Evolutionary conservation across 2,113 vertebrate species (phyloP).

Genomic region (Platycercus adscitus): DNA sequence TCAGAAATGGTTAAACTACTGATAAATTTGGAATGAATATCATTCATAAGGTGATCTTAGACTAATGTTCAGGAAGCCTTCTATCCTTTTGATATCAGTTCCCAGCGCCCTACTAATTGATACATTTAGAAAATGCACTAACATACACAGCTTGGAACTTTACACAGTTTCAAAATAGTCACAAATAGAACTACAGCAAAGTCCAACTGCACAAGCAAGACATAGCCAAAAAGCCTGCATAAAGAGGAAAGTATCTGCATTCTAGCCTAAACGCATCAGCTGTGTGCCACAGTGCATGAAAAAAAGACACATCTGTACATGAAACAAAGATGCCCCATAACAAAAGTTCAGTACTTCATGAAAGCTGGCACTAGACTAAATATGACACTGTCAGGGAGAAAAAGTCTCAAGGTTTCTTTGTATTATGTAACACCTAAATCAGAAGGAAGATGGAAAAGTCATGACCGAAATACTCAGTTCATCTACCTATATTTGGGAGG

Average conservation of each 20-base stretch:
- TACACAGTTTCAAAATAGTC: background rate
- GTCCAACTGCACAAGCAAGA: background rate
- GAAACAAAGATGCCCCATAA: background rate
- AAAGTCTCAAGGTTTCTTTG: background rate
- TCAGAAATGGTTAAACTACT: background rate
- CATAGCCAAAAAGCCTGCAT: background rate
- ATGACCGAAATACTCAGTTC: background rate
- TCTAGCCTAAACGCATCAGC: background rate
- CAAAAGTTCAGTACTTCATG: background rate
- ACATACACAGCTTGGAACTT: background rate
- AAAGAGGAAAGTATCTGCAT: background rate
- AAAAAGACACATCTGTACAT: background rate
- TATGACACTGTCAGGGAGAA: background rate
- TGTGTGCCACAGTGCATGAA: background rate
- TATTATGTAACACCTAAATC: background rate
- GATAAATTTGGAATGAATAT: background rate
- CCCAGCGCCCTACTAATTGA: background rate
- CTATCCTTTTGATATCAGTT: background rate
- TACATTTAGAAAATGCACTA: background rate
- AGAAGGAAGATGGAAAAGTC: background rate
- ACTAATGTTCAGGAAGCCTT: background rate
- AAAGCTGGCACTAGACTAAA: background rate
- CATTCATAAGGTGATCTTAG: background rate
- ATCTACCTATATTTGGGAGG: accelerated
- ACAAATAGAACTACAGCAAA: background rate